Conservation (phyloP, 2,113 vertebrate species). For the Gymnocephalus cernua region DNA sequence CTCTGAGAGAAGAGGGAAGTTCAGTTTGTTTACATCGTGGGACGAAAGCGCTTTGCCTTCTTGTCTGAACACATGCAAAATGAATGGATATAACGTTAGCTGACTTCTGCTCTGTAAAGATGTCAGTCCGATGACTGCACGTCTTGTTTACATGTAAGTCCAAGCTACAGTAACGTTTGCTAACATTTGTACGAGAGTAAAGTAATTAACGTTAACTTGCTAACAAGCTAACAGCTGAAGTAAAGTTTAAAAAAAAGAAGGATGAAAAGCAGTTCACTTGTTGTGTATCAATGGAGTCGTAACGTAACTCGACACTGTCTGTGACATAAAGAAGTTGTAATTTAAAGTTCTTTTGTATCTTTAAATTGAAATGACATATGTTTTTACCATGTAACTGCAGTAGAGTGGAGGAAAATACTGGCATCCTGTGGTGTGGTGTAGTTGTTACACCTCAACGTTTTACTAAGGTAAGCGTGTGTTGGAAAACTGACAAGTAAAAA, state of each 20-base stretch:
- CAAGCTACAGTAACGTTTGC: background rate
- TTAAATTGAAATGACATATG: background rate
- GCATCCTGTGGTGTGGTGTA: conserved; percentile 55
- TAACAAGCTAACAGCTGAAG: conserved; percentile 9
- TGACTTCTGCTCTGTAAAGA: background rate
- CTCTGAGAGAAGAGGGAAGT: conserved; percentile 66
- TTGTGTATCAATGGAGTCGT: background rate
- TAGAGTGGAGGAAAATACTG: conserved; percentile 56
- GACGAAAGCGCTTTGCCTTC: background rate
- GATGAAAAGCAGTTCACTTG: background rate
- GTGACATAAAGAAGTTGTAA: background rate
- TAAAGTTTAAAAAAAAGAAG: background rate
- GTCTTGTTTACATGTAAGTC: conserved; percentile 49
- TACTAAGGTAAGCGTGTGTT: background rate
- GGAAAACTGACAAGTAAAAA: background rate
- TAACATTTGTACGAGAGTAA: background rate
- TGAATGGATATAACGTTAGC: background rate
- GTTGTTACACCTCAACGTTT: conserved; percentile 25
- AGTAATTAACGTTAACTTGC: background rate
- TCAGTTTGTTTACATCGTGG: conserved; percentile 53
- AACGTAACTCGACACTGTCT: background rate
- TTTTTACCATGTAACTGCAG: background rate
- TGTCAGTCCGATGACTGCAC: background rate
- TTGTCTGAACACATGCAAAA: background rate
- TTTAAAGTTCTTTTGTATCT: background rate